phyloP scores from a whole-genome alignment of 2,888 invertebrate genomes.

The Lamproptera curius region DNA sequence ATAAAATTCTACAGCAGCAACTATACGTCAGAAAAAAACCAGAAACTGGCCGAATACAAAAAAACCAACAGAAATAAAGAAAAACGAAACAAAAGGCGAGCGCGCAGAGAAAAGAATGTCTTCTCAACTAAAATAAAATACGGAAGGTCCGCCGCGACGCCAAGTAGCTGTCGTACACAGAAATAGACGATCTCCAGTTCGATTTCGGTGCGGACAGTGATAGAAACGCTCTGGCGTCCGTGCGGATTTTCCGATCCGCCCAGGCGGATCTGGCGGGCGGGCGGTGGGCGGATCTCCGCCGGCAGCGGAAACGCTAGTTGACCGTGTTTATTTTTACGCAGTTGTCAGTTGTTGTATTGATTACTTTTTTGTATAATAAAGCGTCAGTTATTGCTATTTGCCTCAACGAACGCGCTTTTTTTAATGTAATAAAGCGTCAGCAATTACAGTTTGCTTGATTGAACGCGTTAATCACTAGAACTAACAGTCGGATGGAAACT shows the following conservation, averaged over 20 bases:
- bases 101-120: slow-evolving; percentile 45
- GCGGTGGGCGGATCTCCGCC: neutral
- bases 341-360: too few species aligned
- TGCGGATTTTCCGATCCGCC: slow-evolving; percentile 2
- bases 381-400: too few species aligned
- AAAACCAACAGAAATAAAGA: neutral
- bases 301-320: neutral
- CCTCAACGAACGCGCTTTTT: too few species aligned
- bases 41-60: neutral
- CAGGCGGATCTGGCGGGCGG: neutral
- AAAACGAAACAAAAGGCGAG: slow-evolving; percentile 59
- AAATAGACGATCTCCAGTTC: slow-evolving; percentile 62
- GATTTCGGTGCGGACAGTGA: slow-evolving; percentile 38
- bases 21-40: too few species aligned
- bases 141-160: slow-evolving; percentile 59
- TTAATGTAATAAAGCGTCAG: too few species aligned
- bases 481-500: too few species aligned
- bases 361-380: too few species aligned
- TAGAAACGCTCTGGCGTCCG: slow-evolving; percentile 24
- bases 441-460: too few species aligned
- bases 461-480: too few species aligned
- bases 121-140: slow-evolving; percentile 70
- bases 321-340: too few species aligned
- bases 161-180: slow-evolving; percentile 66
- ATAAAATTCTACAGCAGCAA: too few species aligned